phyloP scores from a whole-genome alignment of 2,113 vertebrate species.

The Siniperca chuatsi region DNA sequence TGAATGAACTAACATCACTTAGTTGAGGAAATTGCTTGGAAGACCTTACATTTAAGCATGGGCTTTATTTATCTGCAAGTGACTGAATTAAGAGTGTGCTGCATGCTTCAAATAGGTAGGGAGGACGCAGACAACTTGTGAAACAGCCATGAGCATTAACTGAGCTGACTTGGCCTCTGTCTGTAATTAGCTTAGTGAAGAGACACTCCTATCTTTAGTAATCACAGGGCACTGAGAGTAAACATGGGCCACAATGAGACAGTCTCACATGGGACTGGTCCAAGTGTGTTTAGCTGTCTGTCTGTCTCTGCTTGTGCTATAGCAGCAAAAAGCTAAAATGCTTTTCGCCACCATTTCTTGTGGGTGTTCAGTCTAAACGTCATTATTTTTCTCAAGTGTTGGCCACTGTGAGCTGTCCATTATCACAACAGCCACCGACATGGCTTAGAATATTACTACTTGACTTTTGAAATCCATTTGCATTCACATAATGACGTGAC shows the following conservation, averaged over 20 bases:
- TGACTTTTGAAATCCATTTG: too few species aligned
- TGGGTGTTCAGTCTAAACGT: background rate
- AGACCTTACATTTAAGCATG: background rate
- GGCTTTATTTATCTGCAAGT: background rate
- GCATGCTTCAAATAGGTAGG: background rate
- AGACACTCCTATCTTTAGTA: conserved; percentile 54
- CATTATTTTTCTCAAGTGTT: background rate
- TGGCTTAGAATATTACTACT: background rate
- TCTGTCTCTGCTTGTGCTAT: background rate
- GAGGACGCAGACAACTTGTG: conserved; percentile 3
- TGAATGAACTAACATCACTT: background rate
- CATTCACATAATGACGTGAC: too few species aligned
- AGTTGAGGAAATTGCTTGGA: background rate
- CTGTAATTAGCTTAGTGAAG: conserved; percentile 71
- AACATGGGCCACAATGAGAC: conserved; percentile 35
- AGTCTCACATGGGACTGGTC: conserved; percentile 12
- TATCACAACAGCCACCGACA: background rate
- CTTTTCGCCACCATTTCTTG: background rate
- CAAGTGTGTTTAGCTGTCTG: conserved; percentile 8
- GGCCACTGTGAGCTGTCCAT: background rate
- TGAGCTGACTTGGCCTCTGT: conserved; percentile 59
- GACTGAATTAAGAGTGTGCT: background rate
- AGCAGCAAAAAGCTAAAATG: background rate
- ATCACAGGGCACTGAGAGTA: conserved; percentile 36
- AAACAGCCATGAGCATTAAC: conserved; percentile 32